phyloP scores from a whole-genome alignment of 2,888 invertebrate species.

The Halocaridina rubra region DNA sequence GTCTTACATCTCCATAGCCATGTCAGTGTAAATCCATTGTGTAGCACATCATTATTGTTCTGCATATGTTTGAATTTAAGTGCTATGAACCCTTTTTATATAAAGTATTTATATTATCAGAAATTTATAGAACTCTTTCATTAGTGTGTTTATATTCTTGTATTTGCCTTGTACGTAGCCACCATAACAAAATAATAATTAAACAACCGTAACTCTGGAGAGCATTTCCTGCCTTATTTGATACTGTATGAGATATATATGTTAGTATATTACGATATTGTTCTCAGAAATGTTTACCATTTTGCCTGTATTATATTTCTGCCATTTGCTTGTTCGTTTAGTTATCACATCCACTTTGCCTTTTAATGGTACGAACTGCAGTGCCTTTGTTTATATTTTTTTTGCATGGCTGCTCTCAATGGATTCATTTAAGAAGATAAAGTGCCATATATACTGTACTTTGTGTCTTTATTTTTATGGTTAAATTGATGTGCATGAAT shows the following conservation, averaged over 20 bases:
- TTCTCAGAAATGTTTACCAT: neutral
- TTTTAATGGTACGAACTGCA: constrained; percentile 16
- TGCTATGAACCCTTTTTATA: too few relatives aligned
- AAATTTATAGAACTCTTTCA: too few relatives aligned
- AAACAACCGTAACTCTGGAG: constrained; percentile 23
- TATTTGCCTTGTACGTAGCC: neutral
- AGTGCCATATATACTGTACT: constrained; percentile 12
- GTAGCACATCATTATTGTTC: neutral
- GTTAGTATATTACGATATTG: neutral
- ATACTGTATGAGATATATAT: constrained; percentile 32
- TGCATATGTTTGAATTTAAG: neutral
- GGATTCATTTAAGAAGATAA: constrained; percentile 9
- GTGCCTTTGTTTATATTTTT: constrained; percentile 7
- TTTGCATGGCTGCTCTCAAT: constrained; percentile 29
- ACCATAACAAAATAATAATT: too few relatives aligned
- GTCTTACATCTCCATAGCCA: constrained; percentile 49
- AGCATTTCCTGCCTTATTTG: constrained; percentile 53
- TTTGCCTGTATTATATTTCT: constrained; percentile 16
- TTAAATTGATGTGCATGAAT: constrained; percentile 19
- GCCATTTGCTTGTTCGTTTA: constrained; percentile 25
- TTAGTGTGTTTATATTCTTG: neutral
- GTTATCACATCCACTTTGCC: neutral
- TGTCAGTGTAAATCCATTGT: constrained; percentile 41
- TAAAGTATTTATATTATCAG: too few relatives aligned
- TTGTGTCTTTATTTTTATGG: neutral